These are phyloP conservation scores for Raja brachyura DNA, from an alignment of 2,113 vertebrate genomes.

Conservation along the genomic window DNA sequence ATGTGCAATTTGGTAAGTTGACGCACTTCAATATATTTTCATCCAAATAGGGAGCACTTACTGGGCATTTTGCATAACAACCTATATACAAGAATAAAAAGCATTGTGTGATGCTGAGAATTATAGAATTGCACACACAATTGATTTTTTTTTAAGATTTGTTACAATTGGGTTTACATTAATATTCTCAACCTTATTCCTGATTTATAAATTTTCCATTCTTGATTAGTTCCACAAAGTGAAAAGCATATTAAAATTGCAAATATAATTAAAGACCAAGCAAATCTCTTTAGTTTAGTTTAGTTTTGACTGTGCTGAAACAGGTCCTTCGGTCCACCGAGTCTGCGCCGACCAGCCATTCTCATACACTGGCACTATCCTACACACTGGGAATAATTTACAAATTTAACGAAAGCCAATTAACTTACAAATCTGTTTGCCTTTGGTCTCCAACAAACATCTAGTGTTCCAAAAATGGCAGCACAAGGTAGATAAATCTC, in stretches of 20 bases:
- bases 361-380: too few species aligned
- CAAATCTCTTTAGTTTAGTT: not conserved
- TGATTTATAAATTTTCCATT: not conserved
- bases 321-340: too few species aligned
- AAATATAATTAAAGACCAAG: not conserved
- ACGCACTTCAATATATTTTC: conserved; percentile 67
- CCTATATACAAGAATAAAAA: conserved; percentile 50
- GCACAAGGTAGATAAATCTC: not conserved
- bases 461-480: too few species aligned
- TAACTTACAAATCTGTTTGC: too few species aligned
- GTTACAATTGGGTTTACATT: not conserved
- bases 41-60: conserved; percentile 62
- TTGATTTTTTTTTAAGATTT: not conserved
- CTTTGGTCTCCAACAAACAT: too few species aligned
- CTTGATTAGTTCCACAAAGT: not conserved
- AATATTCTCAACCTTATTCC: not conserved
- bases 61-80: conserved; percentile 72
- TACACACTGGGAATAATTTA: too few species aligned
- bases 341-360: too few species aligned
- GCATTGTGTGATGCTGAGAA: not conserved
- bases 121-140: not conserved
- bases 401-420: too few species aligned
- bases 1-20: conserved; percentile 59
- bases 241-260: not conserved
- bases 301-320: too few species aligned